Percentiles rank a stretch among this genome's conserved stretches.
Evolutionary conservation across 2,113 vertebrate genomes (phyloP).

Genomic region (Pedetes capensis): DNA sequence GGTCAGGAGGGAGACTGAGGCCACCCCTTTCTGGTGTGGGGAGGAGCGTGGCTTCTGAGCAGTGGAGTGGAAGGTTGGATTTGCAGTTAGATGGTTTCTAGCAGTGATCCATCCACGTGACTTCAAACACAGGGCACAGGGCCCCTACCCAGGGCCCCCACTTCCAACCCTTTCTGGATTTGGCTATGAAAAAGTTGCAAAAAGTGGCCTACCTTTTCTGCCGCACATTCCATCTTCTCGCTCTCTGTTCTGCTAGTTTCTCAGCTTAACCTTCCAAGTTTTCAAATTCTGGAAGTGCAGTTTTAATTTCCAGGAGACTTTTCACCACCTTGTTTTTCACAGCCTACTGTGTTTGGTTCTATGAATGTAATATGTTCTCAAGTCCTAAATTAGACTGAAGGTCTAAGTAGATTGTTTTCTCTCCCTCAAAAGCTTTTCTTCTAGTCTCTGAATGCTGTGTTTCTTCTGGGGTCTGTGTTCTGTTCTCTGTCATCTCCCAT

Average conservation of each 20-base stretch:
- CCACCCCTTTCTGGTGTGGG: neutral
- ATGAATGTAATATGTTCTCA: constrained; percentile 19
- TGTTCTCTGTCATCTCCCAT: neutral
- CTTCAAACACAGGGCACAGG: neutral
- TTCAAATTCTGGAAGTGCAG: constrained; percentile 42
- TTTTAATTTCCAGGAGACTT: constrained; percentile 42
- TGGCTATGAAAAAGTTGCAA: neutral
- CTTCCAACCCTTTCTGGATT: neutral
- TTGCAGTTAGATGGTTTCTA: neutral
- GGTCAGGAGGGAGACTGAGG: neutral
- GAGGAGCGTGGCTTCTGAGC: neutral
- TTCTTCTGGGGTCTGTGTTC: constrained; percentile 29
- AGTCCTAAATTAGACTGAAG: neutral
- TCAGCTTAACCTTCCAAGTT: constrained; percentile 35
- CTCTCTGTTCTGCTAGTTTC: neutral
- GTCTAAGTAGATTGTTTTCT: constrained; percentile 17
- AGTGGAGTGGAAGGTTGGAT: neutral
- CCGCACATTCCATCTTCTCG: neutral
- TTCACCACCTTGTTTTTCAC: neutral
- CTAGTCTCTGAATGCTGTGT: neutral
- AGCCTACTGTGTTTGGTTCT: constrained; percentile 19
- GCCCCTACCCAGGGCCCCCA: neutral
- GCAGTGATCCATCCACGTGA: neutral
- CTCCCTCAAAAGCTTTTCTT: neutral
- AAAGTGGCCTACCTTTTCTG: neutral